These are phyloP conservation scores for Elanoides forficatus DNA, from an alignment of 2,113 vertebrate species.

Conservation along the genomic window DNA sequence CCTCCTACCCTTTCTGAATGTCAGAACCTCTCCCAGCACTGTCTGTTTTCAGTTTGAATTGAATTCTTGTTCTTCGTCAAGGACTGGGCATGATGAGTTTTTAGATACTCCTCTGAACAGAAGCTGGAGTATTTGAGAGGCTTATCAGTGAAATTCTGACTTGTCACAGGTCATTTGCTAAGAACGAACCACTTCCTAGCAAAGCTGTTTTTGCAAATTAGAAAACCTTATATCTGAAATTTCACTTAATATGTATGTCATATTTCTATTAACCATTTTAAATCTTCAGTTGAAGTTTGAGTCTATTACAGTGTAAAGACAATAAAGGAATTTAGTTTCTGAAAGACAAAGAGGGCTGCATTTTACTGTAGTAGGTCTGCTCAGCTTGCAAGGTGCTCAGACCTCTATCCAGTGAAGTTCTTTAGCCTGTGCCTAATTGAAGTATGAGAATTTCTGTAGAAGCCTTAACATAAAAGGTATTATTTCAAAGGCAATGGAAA, in stretches of 20 bases:
- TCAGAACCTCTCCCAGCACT: constrained; percentile 34
- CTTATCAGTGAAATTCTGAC: constrained; percentile 4
- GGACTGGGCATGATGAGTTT: background rate
- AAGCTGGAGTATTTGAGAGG: background rate
- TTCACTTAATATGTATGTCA: background rate
- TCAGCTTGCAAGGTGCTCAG: background rate
- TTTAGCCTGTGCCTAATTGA: background rate
- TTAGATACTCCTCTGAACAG: constrained; percentile 9
- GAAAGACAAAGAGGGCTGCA: background rate
- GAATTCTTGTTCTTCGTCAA: constrained; percentile 56
- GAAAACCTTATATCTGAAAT: constrained; percentile 20
- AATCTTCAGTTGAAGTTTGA: background rate
- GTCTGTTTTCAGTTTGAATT: constrained; percentile 40
- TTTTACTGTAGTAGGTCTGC: background rate
- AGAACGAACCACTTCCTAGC: background rate
- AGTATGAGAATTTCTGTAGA: background rate
- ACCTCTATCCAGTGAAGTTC: background rate
- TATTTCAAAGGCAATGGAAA: background rate
- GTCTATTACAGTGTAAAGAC: background rate
- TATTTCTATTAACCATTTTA: background rate
- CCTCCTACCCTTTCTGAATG: constrained; percentile 46
- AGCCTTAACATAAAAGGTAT: background rate
- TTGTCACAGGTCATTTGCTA: constrained; percentile 30
- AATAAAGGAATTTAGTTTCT: background rate
- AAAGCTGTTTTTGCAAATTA: background rate